Evolutionary conservation across 2,888 invertebrate species (phyloP), one percentile per base, ranked within the genome.

Genomic region (Hylaea fasciaria): DNA sequence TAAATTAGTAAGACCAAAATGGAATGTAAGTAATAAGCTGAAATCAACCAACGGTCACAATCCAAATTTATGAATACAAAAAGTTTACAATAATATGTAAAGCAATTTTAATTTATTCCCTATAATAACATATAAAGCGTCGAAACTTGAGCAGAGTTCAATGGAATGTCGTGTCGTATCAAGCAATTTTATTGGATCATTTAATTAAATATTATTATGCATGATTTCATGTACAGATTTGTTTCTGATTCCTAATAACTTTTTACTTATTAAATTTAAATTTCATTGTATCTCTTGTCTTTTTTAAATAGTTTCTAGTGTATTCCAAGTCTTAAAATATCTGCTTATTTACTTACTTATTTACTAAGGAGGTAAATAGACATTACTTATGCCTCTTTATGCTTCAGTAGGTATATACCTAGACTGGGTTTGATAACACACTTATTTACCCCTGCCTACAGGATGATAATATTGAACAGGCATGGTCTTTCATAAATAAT

Each of bases 11-110:
- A 65, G 66, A 65, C 57, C 65, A 78, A 76, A n/a, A 76, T 63
- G 81, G 78, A 83, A 83, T 81, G 81, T 75, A 66, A 71, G 68
- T 45, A 53, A 28, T 40, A 10, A 44, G 10, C 12, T 12, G n/a
- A 22, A 11, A 22, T 22, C n/a, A n/a, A n/a, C 12, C 32, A 22
- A 22, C n/a, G 22, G 12, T 2, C 7, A 22, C 22, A 22, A 22
- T 22, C 22, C 2, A 22, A 40, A 14, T 7, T 14, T 40, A n/a
- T n/a, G n/a, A n/a, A n/a, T 22, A 32, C 32, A 0, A 11, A 35
- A 35, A 35, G 2, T 35, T 47, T 12, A 17, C 7, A 47, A 28
- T 2, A 47, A 35, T 47, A 8, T 12, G 17, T 32, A 5, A 2
- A n/a, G 37, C 37, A 37, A n/a, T 37, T 12, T 37, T 37, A 37